A percentile compares a stretch with the other conserved stretches of the same genome.
phyloP scores from a whole-genome alignment of 2,797 vertebrate species.

The Myotis planiceps region DNA sequence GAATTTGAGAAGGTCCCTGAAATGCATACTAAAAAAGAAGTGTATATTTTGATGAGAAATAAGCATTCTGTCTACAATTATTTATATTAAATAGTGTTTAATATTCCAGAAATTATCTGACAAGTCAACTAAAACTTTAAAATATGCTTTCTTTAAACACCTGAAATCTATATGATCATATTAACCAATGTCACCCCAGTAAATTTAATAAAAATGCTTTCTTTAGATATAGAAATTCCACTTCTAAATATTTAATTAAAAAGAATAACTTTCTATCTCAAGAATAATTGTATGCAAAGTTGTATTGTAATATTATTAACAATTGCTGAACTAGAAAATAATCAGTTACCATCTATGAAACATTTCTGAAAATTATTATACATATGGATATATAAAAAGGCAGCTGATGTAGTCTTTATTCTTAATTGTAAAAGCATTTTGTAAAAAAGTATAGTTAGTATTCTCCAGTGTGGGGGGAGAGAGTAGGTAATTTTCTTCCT shows the following conservation, averaged over 20 bases:
- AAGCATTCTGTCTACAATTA: neutral
- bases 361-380: neutral
- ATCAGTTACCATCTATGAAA: neutral
- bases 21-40: neutral
- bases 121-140: neutral
- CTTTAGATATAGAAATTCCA: neutral
- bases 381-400: neutral
- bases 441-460: neutral
- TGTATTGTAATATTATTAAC: neutral
- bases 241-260: neutral
- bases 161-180: too few relatives aligned
- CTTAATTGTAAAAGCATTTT: neutral
- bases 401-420: neutral
- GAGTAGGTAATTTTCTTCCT: neutral
- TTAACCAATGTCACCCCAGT: too few relatives aligned
- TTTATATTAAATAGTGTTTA: neutral
- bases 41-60: neutral
- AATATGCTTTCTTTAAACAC: neutral
- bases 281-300: neutral
- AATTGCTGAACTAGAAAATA: neutral
- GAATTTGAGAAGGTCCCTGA: neutral
- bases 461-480: neutral
- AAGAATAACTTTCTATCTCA: neutral
- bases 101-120: neutral
- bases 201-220: neutral